Base-by-base conservation (phyloP, 2,797 vertebrate genomes). In the Mormyrus proboscirostris region DNA sequence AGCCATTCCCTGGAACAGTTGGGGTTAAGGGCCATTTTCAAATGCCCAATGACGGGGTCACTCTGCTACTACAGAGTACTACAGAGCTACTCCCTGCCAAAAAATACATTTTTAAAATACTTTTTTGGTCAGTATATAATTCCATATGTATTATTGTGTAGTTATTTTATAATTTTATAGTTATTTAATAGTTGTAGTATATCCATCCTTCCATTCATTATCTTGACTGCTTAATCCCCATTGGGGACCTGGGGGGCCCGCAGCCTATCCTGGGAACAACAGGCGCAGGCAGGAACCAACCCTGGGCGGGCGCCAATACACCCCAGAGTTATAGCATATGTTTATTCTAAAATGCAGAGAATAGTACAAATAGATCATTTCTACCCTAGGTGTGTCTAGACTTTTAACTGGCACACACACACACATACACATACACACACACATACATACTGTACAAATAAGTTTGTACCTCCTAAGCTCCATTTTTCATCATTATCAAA, bases 401-500 rank as follows among this genome's bases (percentile, higher is more conserved):
- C n/a, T 9, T 8, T 22, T 62, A 22, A 62, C 1, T 62, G 22
- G 59, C 8, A 25, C 59, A 59, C n/a, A 59, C 6, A 59, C 53
- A 14, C 16, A 55, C 16, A 55, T 16, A 57, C 5, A n/a, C 53
- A 57, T 3, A 59, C 3, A 12, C 50, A 12, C 50, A 51, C 12
- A 51, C 12, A 51, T 14, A 51, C 50, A 51, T 3, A 33, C 29
- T 33, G 29, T 33, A 51, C 57, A 59, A 33, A 76, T 41, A 76
- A 14, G 38, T 79, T 2, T 47, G 5, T 79, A 59, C 57, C 90
- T 49, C 88, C 89, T 3, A 92, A 96, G 89, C 96, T 96, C 98
- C 98, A 98, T 49, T 88, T 91, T 93, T 98, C 98, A 33, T 98
- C 93, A 3, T 97, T 94, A 0, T 98, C 98, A 83, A 98, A 98